Percentiles rank a stretch among this genome's conserved stretches.
Conservation (phyloP, 2,113 vertebrate species). For the Odobenus rosmarus region DNA sequence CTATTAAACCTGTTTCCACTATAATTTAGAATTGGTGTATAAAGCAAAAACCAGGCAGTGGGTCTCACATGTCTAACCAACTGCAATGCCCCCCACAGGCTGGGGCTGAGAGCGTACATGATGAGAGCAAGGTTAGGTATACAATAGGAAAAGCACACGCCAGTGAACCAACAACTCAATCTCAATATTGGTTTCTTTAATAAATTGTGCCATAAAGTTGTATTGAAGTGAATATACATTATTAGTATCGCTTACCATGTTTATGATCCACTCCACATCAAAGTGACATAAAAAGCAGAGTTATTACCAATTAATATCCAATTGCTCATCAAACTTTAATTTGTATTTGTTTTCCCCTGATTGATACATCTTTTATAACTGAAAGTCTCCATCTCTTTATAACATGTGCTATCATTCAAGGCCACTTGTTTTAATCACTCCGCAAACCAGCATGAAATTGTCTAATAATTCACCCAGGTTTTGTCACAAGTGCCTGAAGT, state of each 20-base stretch:
- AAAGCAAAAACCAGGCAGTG: not conserved
- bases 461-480: constrained; percentile 74
- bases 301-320: constrained; percentile 78
- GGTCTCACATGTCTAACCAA: not conserved
- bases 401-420: constrained; percentile 76
- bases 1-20: not conserved
- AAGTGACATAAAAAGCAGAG: constrained; percentile 79
- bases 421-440: constrained; percentile 78
- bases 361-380: constrained; percentile 82
- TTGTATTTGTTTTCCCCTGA: constrained; percentile 71
- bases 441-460: constrained; percentile 76
- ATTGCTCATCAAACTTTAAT: constrained; percentile 81
- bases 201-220: constrained; percentile 71
- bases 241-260: constrained; percentile 74
- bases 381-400: constrained; percentile 76
- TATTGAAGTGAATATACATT: constrained; percentile 70
- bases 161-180: not conserved
- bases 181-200: constrained; percentile 63
- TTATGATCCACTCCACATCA: constrained; percentile 73
- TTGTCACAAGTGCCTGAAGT: constrained; percentile 68
- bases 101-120: not conserved
- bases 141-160: not conserved
- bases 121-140: not conserved
- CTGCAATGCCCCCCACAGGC: not conserved
- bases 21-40: constrained; percentile 30